phyloP scores from a whole-genome alignment of 2,797 vertebrate genomes.

The Pseudocheirus occidentalis region DNA sequence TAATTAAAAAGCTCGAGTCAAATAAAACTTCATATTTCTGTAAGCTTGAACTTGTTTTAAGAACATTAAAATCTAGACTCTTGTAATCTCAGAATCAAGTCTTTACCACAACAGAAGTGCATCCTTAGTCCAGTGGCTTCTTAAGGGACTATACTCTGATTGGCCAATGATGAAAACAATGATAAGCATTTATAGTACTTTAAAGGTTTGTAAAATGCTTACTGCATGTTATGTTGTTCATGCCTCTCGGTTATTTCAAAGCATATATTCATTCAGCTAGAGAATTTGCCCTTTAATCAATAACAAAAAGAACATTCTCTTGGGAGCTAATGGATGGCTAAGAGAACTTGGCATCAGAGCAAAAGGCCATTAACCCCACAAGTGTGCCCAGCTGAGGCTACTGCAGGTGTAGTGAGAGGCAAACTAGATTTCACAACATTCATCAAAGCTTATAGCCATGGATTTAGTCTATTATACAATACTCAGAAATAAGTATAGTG shows the following conservation, averaged over 20 bases:
- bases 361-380: conserved; percentile 74
- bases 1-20: conserved; percentile 41
- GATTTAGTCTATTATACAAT: neutral
- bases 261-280: conserved; percentile 65
- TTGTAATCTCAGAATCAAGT: neutral
- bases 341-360: conserved; percentile 55
- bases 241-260: conserved; percentile 69
- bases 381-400: conserved; percentile 54
- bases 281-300: conserved; percentile 79
- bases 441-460: conserved; percentile 1
- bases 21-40: neutral
- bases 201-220: neutral
- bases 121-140: neutral
- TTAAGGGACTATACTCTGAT: neutral
- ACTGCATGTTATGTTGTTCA: conserved; percentile 15
- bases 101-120: conserved; percentile 2
- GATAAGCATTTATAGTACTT: neutral
- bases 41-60: conserved; percentile 12
- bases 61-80: neutral
- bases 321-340: conserved; percentile 74
- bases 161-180: conserved; percentile 27
- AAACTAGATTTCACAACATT: neutral
- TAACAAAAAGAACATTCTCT: conserved; percentile 76
- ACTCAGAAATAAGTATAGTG: neutral
- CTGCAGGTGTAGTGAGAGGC: conserved; percentile 32